A percentile compares a stretch with the other conserved stretches of the same genome.
Conservation (phyloP, 2,797 vertebrate genomes). For the Crocodylus rhombifer region DNA sequence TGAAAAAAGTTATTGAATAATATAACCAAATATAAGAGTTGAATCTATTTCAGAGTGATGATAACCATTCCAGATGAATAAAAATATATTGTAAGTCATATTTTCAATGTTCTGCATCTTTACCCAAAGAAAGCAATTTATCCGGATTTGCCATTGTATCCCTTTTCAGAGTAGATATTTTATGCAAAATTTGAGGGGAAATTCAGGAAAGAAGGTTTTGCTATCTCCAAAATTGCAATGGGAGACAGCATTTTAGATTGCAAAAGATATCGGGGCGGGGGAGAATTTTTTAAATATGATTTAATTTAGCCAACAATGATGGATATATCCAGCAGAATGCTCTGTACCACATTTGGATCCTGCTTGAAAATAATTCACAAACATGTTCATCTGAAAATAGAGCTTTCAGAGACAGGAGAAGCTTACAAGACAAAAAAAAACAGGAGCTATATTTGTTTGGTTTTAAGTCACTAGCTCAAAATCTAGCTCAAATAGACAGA, state of each 20-base stretch:
- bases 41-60: not conserved
- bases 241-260: not conserved
- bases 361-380: not conserved
- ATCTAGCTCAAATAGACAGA: not conserved
- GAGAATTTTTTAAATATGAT: not conserved
- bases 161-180: not conserved
- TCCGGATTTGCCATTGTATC: not conserved
- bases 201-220: not conserved
- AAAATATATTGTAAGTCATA: not conserved
- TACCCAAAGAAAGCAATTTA: slow-evolving; percentile 9
- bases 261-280: not conserved
- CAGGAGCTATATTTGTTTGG: not conserved
- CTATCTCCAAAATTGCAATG: not conserved
- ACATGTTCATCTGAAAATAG: not conserved
- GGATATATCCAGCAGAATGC: not conserved
- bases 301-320: not conserved
- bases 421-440: not conserved
- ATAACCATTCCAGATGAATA: not conserved
- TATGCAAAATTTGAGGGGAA: not conserved
- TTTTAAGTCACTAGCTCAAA: not conserved
- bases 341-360: not conserved
- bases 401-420: not conserved
- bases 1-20: not conserved
- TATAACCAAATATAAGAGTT: not conserved
- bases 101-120: not conserved